Evolutionary conservation across 2,888 invertebrate genomes (phyloP), one percentile per base, ranked within the genome.

Genomic region (Anticlea derivata): DNA sequence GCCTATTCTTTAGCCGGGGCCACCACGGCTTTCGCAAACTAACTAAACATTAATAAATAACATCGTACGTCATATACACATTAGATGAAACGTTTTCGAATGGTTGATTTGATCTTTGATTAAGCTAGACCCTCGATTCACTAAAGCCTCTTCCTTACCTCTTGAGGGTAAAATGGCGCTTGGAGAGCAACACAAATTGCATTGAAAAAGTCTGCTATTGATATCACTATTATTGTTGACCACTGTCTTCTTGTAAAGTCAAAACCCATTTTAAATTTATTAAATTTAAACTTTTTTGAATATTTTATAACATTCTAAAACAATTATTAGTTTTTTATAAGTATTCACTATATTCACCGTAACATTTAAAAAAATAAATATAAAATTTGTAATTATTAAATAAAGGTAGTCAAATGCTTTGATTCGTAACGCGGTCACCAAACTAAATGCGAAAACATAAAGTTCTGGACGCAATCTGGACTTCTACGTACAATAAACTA

Each of bases 81-180:
- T n/a, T n/a, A n/a, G n/a, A n/a, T n/a, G n/a, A n/a, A n/a, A n/a
- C n/a, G n/a, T n/a, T n/a, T n/a, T n/a, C n/a, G n/a, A n/a, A n/a
- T n/a, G n/a, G n/a, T n/a, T n/a, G n/a, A n/a, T n/a, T n/a, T n/a
- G n/a, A n/a, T n/a, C n/a, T n/a, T n/a, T n/a, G n/a, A n/a, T n/a
- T n/a, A n/a, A n/a, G n/a, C n/a, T n/a, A n/a, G n/a, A n/a, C n/a
- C n/a, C n/a, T n/a, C n/a, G n/a, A n/a, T n/a, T n/a, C n/a, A n/a
- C n/a, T n/a, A n/a, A 44, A 20, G 10, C 1, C 2, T 45, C 30
- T 24, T 53, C 74, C 93, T 89, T 83, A 96, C 96, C 93, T 96
- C 96, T 70, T 93, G 92, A 0, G 96, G 96, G 77, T 96, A 97
- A 80, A 97, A 96, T 0, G 96, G 96, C 1, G 96, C 96, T 73